Percentiles rank a stretch among this genome's conserved stretches.
Conservation (phyloP, 2,888 invertebrate genomes). For the Meiosimyza decipiens region DNA sequence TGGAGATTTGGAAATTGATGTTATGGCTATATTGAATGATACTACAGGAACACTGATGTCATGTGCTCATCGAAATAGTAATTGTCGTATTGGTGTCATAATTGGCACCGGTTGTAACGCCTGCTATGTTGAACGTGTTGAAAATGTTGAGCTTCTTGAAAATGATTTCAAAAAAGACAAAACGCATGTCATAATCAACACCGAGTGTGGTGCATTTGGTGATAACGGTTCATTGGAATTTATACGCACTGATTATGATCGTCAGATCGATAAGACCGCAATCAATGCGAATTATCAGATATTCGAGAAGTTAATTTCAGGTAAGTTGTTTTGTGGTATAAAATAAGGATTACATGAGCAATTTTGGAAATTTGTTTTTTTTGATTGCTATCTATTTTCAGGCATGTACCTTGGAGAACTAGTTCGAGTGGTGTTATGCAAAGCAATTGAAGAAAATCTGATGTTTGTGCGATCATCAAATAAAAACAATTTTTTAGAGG, state of each 20-base stretch:
- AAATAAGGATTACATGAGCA: neutral
- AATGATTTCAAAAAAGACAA: constrained; percentile 69
- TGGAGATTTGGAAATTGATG: constrained; percentile 83
- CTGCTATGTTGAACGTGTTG: constrained; percentile 90
- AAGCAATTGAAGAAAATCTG: constrained; percentile 79
- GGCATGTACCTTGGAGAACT: constrained; percentile 99
- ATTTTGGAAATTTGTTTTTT: neutral
- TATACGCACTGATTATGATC: constrained; percentile 84
- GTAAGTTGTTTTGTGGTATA: constrained; percentile 34
- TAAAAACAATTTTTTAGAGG: constrained; percentile 44
- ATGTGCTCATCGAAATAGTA: constrained; percentile 83
- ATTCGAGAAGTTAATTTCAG: constrained; percentile 96
- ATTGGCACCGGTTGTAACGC: constrained; percentile 94
- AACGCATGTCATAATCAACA: constrained; percentile 85
- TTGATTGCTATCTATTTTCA: constrained; percentile 27
- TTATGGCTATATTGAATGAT: constrained; percentile 93
- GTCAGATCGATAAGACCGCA: constrained; percentile 82
- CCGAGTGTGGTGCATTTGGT: constrained; percentile 98
- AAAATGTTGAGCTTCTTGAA: constrained; percentile 83
- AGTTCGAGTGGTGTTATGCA: constrained; percentile 83
- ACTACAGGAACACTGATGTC: constrained; percentile 95
- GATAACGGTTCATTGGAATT: constrained; percentile 90
- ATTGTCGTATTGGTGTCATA: constrained; percentile 79
- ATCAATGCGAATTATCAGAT: constrained; percentile 86
- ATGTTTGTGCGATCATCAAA: constrained; percentile 51